Evolutionary conservation across 2,888 invertebrate genomes (phyloP), one percentile per base, ranked within the genome.

Genomic region (Temnothorax ravouxi): DNA sequence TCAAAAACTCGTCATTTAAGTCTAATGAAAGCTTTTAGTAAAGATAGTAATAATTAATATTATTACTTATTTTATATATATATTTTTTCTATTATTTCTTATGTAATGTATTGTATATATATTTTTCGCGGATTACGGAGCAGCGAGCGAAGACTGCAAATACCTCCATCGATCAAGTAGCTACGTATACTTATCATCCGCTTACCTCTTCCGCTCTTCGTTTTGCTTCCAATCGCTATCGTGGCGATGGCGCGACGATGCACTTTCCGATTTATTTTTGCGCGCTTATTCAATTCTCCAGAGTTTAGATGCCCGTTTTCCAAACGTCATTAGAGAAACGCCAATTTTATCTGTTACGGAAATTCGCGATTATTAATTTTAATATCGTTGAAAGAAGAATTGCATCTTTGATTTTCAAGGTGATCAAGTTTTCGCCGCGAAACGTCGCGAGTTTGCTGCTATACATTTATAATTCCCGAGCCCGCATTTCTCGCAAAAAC

Each of bases 181-280:
- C 5, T 54, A 11, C 1, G 5, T 18, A 4, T 71, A 54, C 6
- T 52, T 38, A 38, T 54, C 6, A 25, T 34, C 15, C 9, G 6
- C 2, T 21, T 38, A n/a, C 9, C 29, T 29, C 13, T 18, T 6
- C 11, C 6, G 8, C 15, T 25, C 11, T 1, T 61, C 2, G 25
- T 18, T 66, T 54, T 4, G 5, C 15, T 64, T 56, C 3, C n/a
- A 4, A 5, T n/a, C 4, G 13, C 5, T 9, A 3, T 3, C 8
- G 5, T 3, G 15, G 77, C 15, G 67, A 67, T 77, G 67, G 54
- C 77, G 56, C 15, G 8, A 67, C 13, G n/a, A 15, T 56, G 29
- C 3, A 5, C 9, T 56, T 67, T 66, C 13, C 5, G 13, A 18
- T 18, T 50, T 1, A 1, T 29, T 29, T 34, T 4, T 38, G 34